Conservation (phyloP, 2,113 vertebrate species). For the Galemys pyrenaicus region DNA sequence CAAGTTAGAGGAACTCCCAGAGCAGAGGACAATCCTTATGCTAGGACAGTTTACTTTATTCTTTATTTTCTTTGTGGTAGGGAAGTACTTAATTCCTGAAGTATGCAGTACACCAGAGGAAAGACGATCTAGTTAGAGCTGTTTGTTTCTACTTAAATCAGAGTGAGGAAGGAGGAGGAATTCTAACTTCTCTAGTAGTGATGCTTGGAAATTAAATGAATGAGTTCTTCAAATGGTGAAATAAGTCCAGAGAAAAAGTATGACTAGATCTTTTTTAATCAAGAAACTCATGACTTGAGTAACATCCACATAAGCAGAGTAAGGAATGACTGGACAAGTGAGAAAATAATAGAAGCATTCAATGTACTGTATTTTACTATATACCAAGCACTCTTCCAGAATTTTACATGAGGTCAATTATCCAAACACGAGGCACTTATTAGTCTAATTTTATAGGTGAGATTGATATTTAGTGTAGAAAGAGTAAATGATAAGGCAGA, state of each 20-base stretch:
- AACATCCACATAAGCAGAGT: not conserved
- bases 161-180: not conserved
- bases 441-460: not conserved
- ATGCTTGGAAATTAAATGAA: not conserved
- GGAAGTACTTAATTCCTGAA: not conserved
- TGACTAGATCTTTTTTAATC: not conserved
- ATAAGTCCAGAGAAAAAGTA: not conserved
- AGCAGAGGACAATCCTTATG: not conserved
- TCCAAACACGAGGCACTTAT: not conserved
- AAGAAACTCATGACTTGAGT: not conserved
- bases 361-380: not conserved
- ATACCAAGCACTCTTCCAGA: not conserved
- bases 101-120: not conserved
- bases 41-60: not conserved
- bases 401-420: not conserved
- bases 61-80: not conserved
- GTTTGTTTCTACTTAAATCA: not conserved
- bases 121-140: not conserved
- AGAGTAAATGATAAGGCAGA: not conserved
- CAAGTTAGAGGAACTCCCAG: not conserved
- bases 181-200: not conserved
- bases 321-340: not conserved
- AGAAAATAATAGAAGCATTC: not conserved
- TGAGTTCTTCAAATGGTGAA: not conserved
- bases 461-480: not conserved